Base-by-base conservation (phyloP, 2,113 vertebrate genomes). In the Apaloderma vittatum region DNA sequence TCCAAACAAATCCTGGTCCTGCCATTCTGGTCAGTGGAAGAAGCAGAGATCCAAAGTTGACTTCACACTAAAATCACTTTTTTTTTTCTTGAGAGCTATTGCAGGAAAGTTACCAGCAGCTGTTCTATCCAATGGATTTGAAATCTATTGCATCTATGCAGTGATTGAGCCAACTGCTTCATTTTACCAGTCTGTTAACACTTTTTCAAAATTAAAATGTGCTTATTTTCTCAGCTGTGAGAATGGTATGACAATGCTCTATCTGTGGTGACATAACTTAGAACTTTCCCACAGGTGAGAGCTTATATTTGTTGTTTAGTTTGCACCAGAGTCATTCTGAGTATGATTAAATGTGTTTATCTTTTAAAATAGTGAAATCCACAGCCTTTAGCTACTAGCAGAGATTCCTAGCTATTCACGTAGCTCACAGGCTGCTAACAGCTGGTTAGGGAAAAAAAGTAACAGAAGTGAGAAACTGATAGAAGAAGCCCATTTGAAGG, bases 321-420 rank as follows among this genome's bases (percentile, higher is more conserved):
- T 96, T 96, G 88, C 91, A 94, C 77, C 62, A 55, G 61, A 74
- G n/a, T 90, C 58, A 95, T 95, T 96, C 67, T 82, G 86, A 55
- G 68, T 93, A 92, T n/a, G 81, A 68, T 87, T 93, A 79, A 16
- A 94, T 86, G 80, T 95, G 73, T 95, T 94, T 75, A 32, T 94
- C 72, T 95, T 94, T 97, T 95, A 94, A 97, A 97, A 92, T 32
- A 77, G 45, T 94, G 85, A 98, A 97, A 97, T 95, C 66, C 96
- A 88, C 84, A 94, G 88, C 86, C 81, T 90, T 97, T 88, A 93
- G 66, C 46, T 32, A 70, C 61, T 82, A 93, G 75, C 93, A 91
- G 66, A 63, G 11, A 62, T 79, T 88, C 15, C 20, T 78, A 9
- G 34, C 27, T 96, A 20, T 66, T 73, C 75, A 55, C 0, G 0